phyloP scores from a whole-genome alignment of 1,140 invertebrate species.

The Heliconius eleuchia region DNA sequence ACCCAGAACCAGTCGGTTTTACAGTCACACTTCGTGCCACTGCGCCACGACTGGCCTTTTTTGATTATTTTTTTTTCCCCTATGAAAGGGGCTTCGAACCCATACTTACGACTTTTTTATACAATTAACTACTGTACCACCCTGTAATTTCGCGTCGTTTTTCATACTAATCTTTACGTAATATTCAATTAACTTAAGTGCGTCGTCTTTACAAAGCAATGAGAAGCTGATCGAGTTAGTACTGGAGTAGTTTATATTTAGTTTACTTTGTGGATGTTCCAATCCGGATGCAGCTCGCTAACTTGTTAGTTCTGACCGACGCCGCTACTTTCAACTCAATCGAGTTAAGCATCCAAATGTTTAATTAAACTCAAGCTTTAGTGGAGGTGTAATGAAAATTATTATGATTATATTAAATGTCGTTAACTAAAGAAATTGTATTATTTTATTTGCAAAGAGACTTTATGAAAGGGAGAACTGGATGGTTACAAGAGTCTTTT shows the following conservation, averaged over 20 bases:
- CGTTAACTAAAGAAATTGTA: no score
- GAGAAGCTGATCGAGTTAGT: background rate
- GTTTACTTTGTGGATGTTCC: background rate
- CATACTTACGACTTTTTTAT: no score
- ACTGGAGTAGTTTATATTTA: background rate
- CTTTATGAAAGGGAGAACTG: no score
- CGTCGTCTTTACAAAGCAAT: background rate
- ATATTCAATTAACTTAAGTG: background rate
- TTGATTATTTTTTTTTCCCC: no score
- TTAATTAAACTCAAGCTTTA: background rate
- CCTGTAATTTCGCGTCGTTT: no score
- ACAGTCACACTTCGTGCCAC: no score
- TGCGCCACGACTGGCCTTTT: no score
- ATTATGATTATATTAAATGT: background rate
- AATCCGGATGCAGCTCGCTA: constrained; percentile 7
- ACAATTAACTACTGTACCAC: no score
- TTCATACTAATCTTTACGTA: no score
- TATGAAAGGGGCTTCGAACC: no score
- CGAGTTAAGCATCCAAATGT: background rate
- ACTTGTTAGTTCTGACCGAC: constrained; percentile 7
- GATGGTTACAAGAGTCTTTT: no score
- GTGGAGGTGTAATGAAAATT: background rate
- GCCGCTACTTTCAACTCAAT: background rate
- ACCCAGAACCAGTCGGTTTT: no score
- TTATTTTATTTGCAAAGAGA: background rate